Percentiles rank a stretch among this genome's conserved stretches.
These are phyloP conservation scores for Poeciliopsis paucimaculata DNA, from an alignment of 2,797 vertebrate genomes.

Conservation along the genomic window DNA sequence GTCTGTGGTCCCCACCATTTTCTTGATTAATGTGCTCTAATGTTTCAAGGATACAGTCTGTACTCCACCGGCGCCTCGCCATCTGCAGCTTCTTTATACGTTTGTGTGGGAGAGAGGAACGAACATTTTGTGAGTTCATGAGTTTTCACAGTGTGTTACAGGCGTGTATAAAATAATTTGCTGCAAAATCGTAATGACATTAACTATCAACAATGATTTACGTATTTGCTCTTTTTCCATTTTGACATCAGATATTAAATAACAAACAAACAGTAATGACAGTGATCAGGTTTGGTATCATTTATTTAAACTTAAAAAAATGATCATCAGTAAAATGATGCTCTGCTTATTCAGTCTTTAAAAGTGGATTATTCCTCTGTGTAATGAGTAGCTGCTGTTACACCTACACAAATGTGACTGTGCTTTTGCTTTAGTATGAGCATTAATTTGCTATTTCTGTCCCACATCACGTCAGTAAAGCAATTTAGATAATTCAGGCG, in stretches of 20 bases:
- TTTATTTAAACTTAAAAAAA: neutral
- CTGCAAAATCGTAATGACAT: neutral
- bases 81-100: slow-evolving; percentile 1
- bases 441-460: neutral
- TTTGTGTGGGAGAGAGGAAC: slow-evolving; percentile 3
- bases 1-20: neutral
- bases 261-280: neutral
- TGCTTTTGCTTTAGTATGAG: neutral
- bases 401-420: neutral
- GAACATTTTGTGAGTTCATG: neutral
- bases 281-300: neutral
- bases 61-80: neutral
- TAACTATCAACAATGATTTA: neutral
- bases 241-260: neutral
- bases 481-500: neutral
- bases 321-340: neutral
- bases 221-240: neutral
- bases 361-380: neutral
- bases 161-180: neutral
- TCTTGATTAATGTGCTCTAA: slow-evolving; percentile 3
- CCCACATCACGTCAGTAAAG: neutral
- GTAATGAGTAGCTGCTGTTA: neutral
- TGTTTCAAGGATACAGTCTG: neutral
- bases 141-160: neutral
- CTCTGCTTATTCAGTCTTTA: neutral